Conservation (phyloP, 2,797 vertebrate genomes). For the Takifugu rubripes region DNA sequence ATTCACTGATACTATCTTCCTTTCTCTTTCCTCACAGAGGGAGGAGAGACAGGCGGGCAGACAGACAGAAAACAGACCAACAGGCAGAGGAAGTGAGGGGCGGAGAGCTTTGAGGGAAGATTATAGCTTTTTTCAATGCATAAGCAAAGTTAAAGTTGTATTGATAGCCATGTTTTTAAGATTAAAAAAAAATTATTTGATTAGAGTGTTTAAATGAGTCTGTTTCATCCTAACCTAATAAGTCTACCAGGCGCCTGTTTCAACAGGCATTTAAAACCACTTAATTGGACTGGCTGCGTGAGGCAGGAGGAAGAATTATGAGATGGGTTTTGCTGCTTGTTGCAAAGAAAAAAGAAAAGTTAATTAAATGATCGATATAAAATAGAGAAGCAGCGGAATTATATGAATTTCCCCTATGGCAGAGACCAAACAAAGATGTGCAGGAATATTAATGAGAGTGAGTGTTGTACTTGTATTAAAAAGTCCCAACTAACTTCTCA, state of each 20-base stretch:
- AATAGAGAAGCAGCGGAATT: slow-evolving; percentile 27
- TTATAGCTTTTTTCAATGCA: too few relatives aligned
- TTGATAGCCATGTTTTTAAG: slow-evolving; percentile 38
- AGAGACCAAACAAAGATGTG: slow-evolving; percentile 8
- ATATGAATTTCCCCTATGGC: slow-evolving; percentile 6
- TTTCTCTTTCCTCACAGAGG: not conserved
- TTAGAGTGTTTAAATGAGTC: slow-evolving; percentile 63
- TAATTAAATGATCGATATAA: slow-evolving; percentile 51
- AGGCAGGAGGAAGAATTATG: slow-evolving; percentile 41
- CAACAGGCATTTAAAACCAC: slow-evolving; percentile 64
- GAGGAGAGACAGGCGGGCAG: too few relatives aligned
- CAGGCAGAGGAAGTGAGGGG: too few relatives aligned
- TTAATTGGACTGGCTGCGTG: slow-evolving; percentile 62
- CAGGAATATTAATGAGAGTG: not conserved
- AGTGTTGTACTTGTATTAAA: slow-evolving; percentile 6
- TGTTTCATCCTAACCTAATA: slow-evolving; percentile 65
- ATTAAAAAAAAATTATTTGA: slow-evolving; percentile 50
- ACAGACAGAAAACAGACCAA: too few relatives aligned
- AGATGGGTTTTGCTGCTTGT: slow-evolving; percentile 31
- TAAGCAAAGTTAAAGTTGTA: slow-evolving; percentile 8
- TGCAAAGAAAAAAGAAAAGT: slow-evolving; percentile 27
- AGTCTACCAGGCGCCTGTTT: slow-evolving; percentile 60
- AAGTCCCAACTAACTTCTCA: not conserved
- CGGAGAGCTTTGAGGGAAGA: too few relatives aligned
- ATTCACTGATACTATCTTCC: slow-evolving; percentile 35